Evolutionary conservation across 2,797 vertebrate species (phyloP).

Genomic region (Monodelphis domestica): DNA sequence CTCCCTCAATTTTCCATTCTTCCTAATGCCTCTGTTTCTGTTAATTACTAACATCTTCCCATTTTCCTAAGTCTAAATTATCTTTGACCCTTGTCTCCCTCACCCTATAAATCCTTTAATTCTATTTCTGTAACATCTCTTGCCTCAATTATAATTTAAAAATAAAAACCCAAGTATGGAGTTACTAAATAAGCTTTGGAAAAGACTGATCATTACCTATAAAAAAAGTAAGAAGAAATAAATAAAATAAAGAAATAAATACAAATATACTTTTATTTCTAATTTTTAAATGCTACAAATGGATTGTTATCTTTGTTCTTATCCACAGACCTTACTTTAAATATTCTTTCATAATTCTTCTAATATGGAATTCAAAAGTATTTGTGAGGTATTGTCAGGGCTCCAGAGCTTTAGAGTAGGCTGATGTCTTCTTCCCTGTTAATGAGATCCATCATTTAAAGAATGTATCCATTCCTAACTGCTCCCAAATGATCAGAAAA

Average conservation of each 20-base stretch:
- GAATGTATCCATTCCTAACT: not conserved
- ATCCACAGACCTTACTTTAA: conserved; percentile 16
- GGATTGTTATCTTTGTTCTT: not conserved
- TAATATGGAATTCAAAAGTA: not conserved
- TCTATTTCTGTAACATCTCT: not conserved
- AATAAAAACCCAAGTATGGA: not conserved
- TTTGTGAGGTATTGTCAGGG: not conserved
- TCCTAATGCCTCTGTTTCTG: not conserved
- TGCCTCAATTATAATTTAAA: not conserved
- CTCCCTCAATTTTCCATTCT: not conserved
- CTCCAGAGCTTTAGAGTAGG: not conserved
- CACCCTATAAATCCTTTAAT: not conserved
- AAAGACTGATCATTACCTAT: conserved; percentile 29
- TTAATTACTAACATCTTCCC: not conserved
- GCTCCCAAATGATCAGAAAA: not conserved
- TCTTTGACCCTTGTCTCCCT: not conserved
- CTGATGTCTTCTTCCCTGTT: conserved; percentile 21
- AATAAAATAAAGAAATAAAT: conserved; percentile 17
- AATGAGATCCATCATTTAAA: not conserved
- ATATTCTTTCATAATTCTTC: conserved; percentile 9
- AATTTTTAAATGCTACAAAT: conserved; percentile 14
- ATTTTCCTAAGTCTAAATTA: not conserved
- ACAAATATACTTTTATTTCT: not conserved
- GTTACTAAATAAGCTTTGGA: conserved; percentile 26
- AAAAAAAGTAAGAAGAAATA: not conserved